Evolutionary conservation across 2,113 vertebrate genomes (phyloP).

Genomic region (Xiphias gladius): DNA sequence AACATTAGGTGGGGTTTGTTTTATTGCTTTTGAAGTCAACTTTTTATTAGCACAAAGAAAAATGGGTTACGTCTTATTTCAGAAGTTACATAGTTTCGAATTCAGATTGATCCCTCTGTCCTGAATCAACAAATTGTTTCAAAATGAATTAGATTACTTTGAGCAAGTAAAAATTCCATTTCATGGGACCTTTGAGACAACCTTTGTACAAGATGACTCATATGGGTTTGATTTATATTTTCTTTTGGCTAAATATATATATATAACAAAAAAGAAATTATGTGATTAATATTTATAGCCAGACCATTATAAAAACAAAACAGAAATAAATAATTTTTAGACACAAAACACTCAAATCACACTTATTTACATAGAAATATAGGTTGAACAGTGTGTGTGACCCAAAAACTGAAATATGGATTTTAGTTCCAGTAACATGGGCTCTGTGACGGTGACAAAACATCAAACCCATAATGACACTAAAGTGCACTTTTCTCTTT

Average conservation of each 20-base stretch:
- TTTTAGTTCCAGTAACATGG: neutral
- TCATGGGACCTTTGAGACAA: neutral
- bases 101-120: neutral
- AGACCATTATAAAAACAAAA: neutral
- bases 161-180: neutral
- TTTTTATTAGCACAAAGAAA: neutral
- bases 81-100: neutral
- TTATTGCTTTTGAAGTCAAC: no score
- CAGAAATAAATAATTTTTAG: neutral
- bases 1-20: neutral
- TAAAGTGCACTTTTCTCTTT: conserved; percentile 8
- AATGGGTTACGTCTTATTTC: neutral
- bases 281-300: neutral
- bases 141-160: neutral
- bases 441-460: neutral
- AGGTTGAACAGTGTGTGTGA: neutral
- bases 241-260: neutral
- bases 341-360: neutral
- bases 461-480: conserved; percentile 11
- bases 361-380: neutral
- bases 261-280: neutral
- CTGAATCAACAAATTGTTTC: neutral
- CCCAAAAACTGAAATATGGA: neutral
- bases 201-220: neutral
- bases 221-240: neutral